Percentiles rank a stretch among this genome's conserved stretches.
Evolutionary conservation across 2,888 invertebrate species (phyloP).

Genomic region (Coleophora deauratella): DNA sequence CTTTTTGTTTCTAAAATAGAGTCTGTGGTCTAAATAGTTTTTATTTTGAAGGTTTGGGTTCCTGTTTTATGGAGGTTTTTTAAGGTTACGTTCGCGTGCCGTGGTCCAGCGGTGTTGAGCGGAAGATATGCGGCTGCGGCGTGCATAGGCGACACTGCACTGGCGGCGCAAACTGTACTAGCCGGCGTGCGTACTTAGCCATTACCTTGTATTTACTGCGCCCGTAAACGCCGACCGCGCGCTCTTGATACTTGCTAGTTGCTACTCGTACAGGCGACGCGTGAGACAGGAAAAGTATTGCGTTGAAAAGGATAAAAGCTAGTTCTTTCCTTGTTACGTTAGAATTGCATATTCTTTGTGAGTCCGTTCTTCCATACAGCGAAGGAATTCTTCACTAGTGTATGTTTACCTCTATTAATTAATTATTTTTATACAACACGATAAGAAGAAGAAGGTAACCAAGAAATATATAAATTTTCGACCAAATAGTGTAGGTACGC

Average conservation of each 20-base stretch:
- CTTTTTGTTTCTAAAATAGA: slow-evolving; percentile 43
- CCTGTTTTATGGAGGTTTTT: slow-evolving; percentile 58
- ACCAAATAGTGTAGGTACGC: too few relatives aligned
- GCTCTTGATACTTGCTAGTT: slow-evolving; percentile 46
- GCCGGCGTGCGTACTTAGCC: slow-evolving; percentile 73
- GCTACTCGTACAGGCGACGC: neutral
- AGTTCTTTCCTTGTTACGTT: too few relatives aligned
- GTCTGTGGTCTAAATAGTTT: slow-evolving; percentile 53
- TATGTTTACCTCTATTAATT: too few relatives aligned
- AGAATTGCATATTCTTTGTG: too few relatives aligned
- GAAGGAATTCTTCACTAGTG: too few relatives aligned
- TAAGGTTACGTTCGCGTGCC: slow-evolving; percentile 64
- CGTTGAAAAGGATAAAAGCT: too few relatives aligned
- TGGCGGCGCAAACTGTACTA: slow-evolving; percentile 71
- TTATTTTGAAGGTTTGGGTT: slow-evolving; percentile 30
- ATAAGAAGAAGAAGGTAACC: too few relatives aligned
- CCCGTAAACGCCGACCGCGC: slow-evolving; percentile 33
- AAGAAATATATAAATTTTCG: too few relatives aligned
- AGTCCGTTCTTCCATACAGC: too few relatives aligned
- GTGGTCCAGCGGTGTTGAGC: slow-evolving; percentile 48
- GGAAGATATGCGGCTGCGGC: slow-evolving; percentile 64
- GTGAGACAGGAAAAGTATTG: neutral
- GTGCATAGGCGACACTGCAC: slow-evolving; percentile 75
- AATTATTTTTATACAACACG: too few relatives aligned
- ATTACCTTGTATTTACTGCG: slow-evolving; percentile 75